Conservation (phyloP, 2,888 invertebrate genomes). For the Thera obeliscata region DNA sequence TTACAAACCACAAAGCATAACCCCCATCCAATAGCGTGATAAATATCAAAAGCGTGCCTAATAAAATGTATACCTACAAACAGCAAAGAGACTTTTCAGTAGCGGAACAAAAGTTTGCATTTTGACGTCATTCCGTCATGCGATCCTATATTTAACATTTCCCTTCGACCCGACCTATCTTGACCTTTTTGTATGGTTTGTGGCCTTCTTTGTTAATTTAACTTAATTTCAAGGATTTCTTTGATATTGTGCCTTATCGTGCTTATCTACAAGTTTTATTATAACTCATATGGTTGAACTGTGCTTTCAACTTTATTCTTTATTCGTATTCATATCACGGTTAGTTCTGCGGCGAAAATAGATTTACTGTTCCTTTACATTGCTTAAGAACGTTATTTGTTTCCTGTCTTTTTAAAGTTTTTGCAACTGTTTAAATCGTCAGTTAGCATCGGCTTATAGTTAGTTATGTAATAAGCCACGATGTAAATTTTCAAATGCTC, state of each 20-base stretch:
- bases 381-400: neutral
- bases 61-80: neutral
- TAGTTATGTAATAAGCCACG: too few relatives aligned
- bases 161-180: conserved; percentile 62
- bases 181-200: conserved; percentile 58
- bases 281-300: conserved; percentile 14
- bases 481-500: too few relatives aligned
- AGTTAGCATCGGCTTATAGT: too few relatives aligned
- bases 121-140: conserved; percentile 73
- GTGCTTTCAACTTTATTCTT: conserved; percentile 21
- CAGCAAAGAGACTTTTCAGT: conserved; percentile 43
- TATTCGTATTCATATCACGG: conserved; percentile 22
- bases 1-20: too few relatives aligned
- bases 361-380: conserved; percentile 5
- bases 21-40: neutral
- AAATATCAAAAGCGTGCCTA: neutral
- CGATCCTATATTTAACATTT: conserved; percentile 78
- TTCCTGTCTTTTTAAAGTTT: neutral
- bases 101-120: conserved; percentile 62
- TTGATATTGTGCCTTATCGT: conserved; percentile 13
- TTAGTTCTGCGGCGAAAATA: conserved; percentile 12
- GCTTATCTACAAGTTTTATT: conserved; percentile 4
- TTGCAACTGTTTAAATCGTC: too few relatives aligned
- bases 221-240: conserved; percentile 47
- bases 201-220: conserved; percentile 38